phyloP scores from a whole-genome alignment of 2,888 invertebrate genomes.

The Agrypnus murinus region DNA sequence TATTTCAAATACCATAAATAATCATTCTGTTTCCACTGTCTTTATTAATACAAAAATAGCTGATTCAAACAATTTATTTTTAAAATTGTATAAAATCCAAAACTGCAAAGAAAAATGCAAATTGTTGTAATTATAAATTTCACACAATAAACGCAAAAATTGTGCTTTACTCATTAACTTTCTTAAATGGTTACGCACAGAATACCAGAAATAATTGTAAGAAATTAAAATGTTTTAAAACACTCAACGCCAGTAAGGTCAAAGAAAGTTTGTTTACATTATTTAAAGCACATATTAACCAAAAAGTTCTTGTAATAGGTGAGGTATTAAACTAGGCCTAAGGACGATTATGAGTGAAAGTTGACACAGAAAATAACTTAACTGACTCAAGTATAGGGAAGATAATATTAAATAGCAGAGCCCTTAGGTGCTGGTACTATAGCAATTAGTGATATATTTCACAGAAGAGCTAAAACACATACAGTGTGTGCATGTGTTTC shows the following conservation, averaged over 20 bases:
- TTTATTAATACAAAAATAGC: too few relatives aligned
- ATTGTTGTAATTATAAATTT: background rate
- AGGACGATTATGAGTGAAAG: constrained; percentile 51
- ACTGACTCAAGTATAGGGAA: constrained; percentile 19
- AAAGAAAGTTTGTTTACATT: constrained; percentile 60
- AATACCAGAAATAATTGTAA: constrained; percentile 14
- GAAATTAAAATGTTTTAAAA: constrained; percentile 29
- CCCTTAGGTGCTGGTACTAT: constrained; percentile 18
- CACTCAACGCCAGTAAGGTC: constrained; percentile 51
- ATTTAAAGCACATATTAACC: constrained; percentile 39
- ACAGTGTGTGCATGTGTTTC: too few relatives aligned
- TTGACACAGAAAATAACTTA: constrained; percentile 54
- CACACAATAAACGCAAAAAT: background rate
- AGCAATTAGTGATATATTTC: too few relatives aligned
- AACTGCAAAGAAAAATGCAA: too few relatives aligned
- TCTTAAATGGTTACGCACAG: constrained; percentile 8
- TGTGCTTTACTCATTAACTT: background rate
- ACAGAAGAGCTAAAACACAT: too few relatives aligned
- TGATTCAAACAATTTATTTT: too few relatives aligned
- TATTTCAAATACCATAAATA: too few relatives aligned
- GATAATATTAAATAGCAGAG: constrained; percentile 13
- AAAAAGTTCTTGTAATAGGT: constrained; percentile 47
- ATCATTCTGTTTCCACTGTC: too few relatives aligned
- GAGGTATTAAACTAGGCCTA: constrained; percentile 43
- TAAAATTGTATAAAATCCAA: too few relatives aligned